phyloP scores from a whole-genome alignment of 2,113 vertebrate genomes.

The Notarius lentiginosus region DNA sequence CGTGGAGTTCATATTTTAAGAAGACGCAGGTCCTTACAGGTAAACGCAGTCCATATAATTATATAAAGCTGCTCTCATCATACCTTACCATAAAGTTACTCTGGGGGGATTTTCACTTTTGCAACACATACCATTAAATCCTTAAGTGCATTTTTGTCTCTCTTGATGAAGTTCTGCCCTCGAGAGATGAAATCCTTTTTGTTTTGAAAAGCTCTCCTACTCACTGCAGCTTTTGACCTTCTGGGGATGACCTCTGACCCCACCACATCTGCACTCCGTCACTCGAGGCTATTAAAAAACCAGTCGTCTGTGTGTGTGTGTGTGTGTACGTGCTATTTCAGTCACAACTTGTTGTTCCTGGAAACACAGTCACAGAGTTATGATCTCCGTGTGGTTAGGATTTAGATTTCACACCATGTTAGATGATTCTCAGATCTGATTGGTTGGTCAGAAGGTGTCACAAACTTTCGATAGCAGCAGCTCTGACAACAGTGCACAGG shows the following conservation, averaged over 20 bases:
- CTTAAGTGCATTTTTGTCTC: slow-evolving; percentile 37
- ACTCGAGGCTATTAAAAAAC: neutral
- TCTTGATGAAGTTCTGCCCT: slow-evolving; percentile 47
- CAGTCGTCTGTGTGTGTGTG: neutral
- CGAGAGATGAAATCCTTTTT: slow-evolving; percentile 40
- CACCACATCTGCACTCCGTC: slow-evolving; percentile 37
- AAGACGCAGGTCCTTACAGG: slow-evolving; percentile 27
- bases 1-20: neutral
- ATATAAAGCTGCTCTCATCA: slow-evolving; percentile 42
- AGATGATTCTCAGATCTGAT: neutral
- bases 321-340: slow-evolving; percentile 15
- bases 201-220: slow-evolving; percentile 41
- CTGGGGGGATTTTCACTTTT: slow-evolving; percentile 35
- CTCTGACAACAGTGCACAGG: neutral
- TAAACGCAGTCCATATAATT: slow-evolving; percentile 41
- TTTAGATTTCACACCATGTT: neutral
- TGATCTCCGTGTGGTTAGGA: neutral
- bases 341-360: neutral
- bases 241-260: slow-evolving; percentile 25
- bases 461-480: neutral
- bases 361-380: neutral
- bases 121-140: slow-evolving; percentile 50
- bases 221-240: slow-evolving; percentile 46
- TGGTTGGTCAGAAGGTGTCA: neutral
- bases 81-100: slow-evolving; percentile 40